phyloP scores from a whole-genome alignment of 2,888 invertebrate species.

The Andrena chrysosceles region DNA sequence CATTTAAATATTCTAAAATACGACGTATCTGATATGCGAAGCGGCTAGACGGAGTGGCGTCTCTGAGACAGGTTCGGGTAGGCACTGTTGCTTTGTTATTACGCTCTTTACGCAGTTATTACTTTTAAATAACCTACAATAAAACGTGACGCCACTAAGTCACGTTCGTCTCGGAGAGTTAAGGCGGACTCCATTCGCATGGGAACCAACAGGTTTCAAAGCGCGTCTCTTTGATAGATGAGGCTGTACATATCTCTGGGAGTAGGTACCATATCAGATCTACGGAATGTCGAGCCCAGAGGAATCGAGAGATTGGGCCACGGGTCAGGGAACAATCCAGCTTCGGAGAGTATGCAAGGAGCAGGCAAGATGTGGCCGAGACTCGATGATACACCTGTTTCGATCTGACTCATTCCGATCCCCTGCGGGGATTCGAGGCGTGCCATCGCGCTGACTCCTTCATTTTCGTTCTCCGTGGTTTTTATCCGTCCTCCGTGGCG shows the following conservation, averaged over 20 bases:
- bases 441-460: conserved; percentile 60
- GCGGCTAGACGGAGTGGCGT: conserved; percentile 7
- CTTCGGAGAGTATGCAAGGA: conserved; percentile 25
- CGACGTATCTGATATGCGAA: conserved; percentile 2
- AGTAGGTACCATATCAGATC: background rate
- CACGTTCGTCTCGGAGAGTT: background rate
- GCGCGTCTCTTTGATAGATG: background rate
- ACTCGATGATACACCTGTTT: conserved; percentile 73
- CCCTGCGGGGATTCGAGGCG: conserved; percentile 70
- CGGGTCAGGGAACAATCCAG: conserved; percentile 23
- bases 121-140: too few species aligned
- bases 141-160: background rate
- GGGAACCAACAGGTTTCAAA: background rate
- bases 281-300: conserved; percentile 22
- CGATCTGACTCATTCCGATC: conserved; percentile 74
- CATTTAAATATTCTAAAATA: conserved; percentile 11
- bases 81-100: too few species aligned
- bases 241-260: background rate
- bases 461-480: conserved; percentile 59
- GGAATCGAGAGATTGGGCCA: conserved; percentile 20
- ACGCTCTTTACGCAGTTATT: too few species aligned
- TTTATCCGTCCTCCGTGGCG: conserved; percentile 40
- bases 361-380: conserved; percentile 32
- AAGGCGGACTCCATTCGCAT: background rate
- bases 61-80: background rate